Evolutionary conservation across 2,888 invertebrate species (phyloP).

Genomic region (Drosophila neotestacea): DNA sequence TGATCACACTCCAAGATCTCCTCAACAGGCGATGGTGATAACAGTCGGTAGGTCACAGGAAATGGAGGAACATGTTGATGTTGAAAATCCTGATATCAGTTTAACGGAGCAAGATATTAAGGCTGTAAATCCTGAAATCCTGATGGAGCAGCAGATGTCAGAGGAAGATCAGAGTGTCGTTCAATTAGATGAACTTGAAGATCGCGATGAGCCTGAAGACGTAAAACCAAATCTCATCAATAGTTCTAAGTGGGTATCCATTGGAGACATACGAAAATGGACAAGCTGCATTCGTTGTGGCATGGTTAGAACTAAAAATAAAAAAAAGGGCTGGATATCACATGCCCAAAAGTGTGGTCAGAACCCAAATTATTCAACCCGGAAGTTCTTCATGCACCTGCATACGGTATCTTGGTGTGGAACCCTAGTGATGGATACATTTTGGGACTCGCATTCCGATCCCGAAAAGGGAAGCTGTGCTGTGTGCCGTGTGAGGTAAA

Average conservation of each 20-base stretch:
- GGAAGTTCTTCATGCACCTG: constrained; percentile 46
- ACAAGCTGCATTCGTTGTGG: constrained; percentile 39
- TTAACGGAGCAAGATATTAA: too few species aligned
- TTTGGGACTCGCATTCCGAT: constrained; percentile 41
- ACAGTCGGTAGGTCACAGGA: neutral
- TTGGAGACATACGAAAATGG: constrained; percentile 29
- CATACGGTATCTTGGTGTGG: constrained; percentile 50
- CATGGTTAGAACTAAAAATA: neutral
- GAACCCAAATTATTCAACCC: constrained; percentile 6
- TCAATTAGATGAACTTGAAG: neutral
- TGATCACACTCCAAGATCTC: neutral
- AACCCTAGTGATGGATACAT: constrained; percentile 22
- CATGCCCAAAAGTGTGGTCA: constrained; percentile 49
- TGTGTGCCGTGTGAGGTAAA: constrained; percentile 32
- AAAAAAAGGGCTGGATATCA: constrained; percentile 28
- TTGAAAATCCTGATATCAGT: too few species aligned
- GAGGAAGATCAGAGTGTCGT: too few species aligned
- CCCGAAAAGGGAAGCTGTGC: constrained; percentile 21
- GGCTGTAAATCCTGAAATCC: too few species aligned
- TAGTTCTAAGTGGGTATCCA: constrained; percentile 25
- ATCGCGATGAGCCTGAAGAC: neutral
- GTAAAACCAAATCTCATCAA: constrained; percentile 9
- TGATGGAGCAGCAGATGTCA: too few species aligned
- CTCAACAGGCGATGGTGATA: neutral
- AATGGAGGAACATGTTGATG: too few species aligned